Conservation (phyloP, 2,113 vertebrate genomes). For the Chascanopsetta lugubris region DNA sequence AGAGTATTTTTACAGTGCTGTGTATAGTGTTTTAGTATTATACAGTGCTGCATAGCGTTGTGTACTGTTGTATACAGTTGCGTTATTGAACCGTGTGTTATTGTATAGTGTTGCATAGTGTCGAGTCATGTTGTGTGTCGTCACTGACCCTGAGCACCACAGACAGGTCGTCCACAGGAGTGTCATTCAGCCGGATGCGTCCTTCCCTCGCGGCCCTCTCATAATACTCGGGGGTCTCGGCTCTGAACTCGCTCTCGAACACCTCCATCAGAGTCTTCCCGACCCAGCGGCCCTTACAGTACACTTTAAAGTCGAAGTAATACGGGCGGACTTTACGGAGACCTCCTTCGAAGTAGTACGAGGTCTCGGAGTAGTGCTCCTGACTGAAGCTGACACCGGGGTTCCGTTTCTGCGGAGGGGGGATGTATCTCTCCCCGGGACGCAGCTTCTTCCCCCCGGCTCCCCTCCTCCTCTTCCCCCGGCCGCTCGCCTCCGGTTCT, state of each 20-base stretch:
- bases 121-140: too few species aligned
- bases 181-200: slow-evolving; percentile 90
- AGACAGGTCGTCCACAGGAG: slow-evolving; percentile 84
- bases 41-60: too few species aligned
- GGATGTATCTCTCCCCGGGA: slow-evolving; percentile 85
- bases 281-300: slow-evolving; percentile 98
- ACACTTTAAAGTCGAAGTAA: slow-evolving; percentile 92
- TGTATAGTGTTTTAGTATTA: too few species aligned
- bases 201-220: slow-evolving; percentile 84
- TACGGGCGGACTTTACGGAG: slow-evolving; percentile 94
- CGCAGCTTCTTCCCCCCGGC: slow-evolving; percentile 69
- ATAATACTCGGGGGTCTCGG: slow-evolving; percentile 88
- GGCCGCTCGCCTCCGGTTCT: slow-evolving; percentile 2
- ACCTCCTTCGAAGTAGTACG: slow-evolving; percentile 91
- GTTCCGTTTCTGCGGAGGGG: slow-evolving; percentile 89
- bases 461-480: slow-evolving; percentile 70
- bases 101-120: background rate
- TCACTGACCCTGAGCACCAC: slow-evolving; percentile 90
- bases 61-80: too few species aligned
- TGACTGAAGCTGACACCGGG: slow-evolving; percentile 87
- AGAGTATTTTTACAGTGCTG: too few species aligned
- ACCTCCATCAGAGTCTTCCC: slow-evolving; percentile 90
- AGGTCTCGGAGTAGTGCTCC: slow-evolving; percentile 91
- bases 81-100: too few species aligned
- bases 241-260: slow-evolving; percentile 90